Evolutionary conservation across 2,797 vertebrate genomes (phyloP), one percentile per base, ranked within the genome.

Genomic region (Sphenopsis melanotis): DNA sequence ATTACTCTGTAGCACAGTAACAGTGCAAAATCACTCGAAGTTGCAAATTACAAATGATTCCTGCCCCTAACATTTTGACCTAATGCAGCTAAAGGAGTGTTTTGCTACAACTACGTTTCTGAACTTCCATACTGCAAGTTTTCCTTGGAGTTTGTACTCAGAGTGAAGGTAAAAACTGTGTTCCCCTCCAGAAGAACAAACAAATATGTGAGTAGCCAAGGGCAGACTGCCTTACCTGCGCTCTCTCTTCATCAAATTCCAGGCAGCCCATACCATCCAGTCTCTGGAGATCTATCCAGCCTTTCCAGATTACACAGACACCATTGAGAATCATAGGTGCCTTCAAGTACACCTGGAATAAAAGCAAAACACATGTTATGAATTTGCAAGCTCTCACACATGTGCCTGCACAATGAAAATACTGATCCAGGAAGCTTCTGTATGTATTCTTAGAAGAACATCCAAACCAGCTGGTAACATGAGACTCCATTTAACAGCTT

Each of bases 241-340:
- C 99, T 96, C 99, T 98, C 95, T 99, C 99, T 16, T 99, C 99
- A 94, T 99, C 99, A 69, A 99, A 99, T 94, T 99, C 99, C 98
- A 99, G 98, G 97, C 98, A 99, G 80, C 99, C 99, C 99, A 99
- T 99, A 94, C 99, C 99, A 93, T 99, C 99, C 97, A 99, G 97
- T 95, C 99, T 98, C 97, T 99, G 99, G 47, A 99, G 98, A 97
- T 99, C 99, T 84, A 99, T 99, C 99, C 99, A 99, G 95, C 99
- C 99, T 98, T 98, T 99, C 99, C 99, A 99, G 93, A 99, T 99
- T 95, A 99, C 99, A 98, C 99, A 99, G 88, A 99, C 99, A 47
- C 99, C 99, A 60, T 99, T 99, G 92, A 99, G 98, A 97, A 99
- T 99, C 99, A 99, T 99, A 26, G 99, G 99, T 46, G 99, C 99